Base-by-base conservation (phyloP, 2,113 vertebrate genomes). In the Chloroceryle aenea region DNA sequence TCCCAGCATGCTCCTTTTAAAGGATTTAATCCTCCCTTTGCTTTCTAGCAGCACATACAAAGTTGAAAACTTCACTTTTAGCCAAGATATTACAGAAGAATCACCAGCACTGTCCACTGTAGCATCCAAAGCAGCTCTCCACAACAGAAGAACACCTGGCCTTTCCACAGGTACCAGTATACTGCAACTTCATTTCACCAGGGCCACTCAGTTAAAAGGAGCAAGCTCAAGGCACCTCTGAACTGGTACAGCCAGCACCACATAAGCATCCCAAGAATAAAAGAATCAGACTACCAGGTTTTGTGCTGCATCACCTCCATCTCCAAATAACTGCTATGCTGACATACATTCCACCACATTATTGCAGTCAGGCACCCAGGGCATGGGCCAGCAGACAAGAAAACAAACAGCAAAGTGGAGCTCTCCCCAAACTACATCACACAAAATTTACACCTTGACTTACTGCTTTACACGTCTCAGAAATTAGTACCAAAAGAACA, bases 1-100 rank as follows among this genome's bases (percentile, higher is more conserved):
- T 3, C 20, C 22, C 40, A 40, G 4, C 40, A 3, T 0, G 6
- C 1, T 21, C 6, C 7, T 22, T 62, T 2, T 4, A 55, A 50
- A 61, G 4, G 19, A 3, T 7, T 45, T 20, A 55, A 9, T 8
- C 20, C 4, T 67, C 30, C 13, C 27, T 66, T 53, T 40, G 10
- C 45, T 74, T 43, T 84, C 55, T 7, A 69, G 68, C 14, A 62
- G 25, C 62, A 47, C 0, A 1, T 3, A 29, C 40, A 64, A 30
- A 58, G 10, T 34, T 4, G 1, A 77, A 74, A 83, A 40, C 36
- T 74, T 66, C 18, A 18, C 64, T 78, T 75, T n/a, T 7, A 42
- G 52, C 55, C n/a, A 59, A 72, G 34, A 52, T 15, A 5, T 7
- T 56, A n/a, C n/a, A 30, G 21, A 22, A 43, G 25, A 20, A n/a